phyloP scores from a whole-genome alignment of 1,140 invertebrate species.

The Drosophila pandora region DNA sequence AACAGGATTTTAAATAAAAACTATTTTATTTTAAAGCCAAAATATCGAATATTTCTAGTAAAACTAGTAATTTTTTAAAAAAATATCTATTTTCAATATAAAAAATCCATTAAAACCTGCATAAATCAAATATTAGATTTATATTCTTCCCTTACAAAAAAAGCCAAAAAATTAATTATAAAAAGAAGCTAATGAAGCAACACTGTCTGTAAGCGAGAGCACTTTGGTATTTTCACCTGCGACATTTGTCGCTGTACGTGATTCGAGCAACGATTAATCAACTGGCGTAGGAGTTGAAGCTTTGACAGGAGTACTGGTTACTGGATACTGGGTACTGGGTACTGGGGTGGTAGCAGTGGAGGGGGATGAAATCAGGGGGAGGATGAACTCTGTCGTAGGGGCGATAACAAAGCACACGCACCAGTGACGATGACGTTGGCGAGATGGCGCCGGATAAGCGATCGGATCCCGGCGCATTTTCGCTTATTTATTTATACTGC shows the following conservation, averaged over 20 bases:
- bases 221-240: slow-evolving; percentile 58
- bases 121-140: too few relatives aligned
- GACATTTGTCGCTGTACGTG: slow-evolving; percentile 74
- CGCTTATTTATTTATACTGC: slow-evolving; percentile 64
- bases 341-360: not conserved
- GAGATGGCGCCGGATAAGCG: slow-evolving; percentile 29
- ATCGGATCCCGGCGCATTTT: slow-evolving; percentile 35
- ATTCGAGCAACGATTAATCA: slow-evolving; percentile 73
- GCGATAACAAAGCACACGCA: slow-evolving; percentile 55
- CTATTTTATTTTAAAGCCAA: too few relatives aligned
- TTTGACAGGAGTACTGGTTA: not conserved
- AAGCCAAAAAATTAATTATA: not conserved
- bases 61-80: too few relatives aligned
- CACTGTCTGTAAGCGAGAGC: not conserved
- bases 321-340: too few relatives aligned
- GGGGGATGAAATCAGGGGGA: not conserved
- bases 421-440: slow-evolving; percentile 20
- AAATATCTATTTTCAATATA: too few relatives aligned
- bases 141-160: not conserved
- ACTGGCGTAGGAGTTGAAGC: slow-evolving; percentile 41
- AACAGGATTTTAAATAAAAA: too few relatives aligned
- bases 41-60: too few relatives aligned
- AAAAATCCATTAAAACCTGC: too few relatives aligned
- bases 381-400: slow-evolving; percentile 19
- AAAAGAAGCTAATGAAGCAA: slow-evolving; percentile 1